Percentiles rank a stretch among this genome's conserved stretches.
Conservation (phyloP, 2,888 invertebrate genomes). For the Sesamia inferens region DNA sequence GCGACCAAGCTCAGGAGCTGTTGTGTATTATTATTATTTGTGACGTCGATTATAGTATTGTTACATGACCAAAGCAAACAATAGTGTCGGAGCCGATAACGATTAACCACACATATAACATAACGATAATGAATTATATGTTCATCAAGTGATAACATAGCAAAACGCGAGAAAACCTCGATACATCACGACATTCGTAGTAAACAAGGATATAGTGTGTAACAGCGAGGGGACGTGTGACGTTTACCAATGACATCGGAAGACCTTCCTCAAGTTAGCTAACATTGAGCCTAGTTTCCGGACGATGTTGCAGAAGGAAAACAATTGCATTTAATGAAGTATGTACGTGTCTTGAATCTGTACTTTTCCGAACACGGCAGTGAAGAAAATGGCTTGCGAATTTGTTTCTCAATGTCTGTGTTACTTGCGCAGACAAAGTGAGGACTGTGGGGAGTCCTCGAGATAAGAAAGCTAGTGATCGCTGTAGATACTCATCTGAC, state of each 20-base stretch:
- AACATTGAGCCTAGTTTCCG: conserved; percentile 19
- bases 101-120: conserved; percentile 18
- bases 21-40: not conserved
- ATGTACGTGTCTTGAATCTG: conserved; percentile 29
- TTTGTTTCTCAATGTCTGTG: not conserved
- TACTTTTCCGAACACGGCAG: not conserved
- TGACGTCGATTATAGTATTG: not conserved
- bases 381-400: not conserved
- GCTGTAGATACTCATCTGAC: not conserved
- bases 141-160: not conserved
- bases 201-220: not conserved
- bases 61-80: conserved; percentile 2
- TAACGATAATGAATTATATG: conserved; percentile 9
- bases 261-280: conserved; percentile 26
- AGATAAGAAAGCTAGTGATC: not conserved
- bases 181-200: conserved; percentile 2
- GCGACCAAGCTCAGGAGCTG: not conserved
- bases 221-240: not conserved
- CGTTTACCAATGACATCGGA: conserved; percentile 14
- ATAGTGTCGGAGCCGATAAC: conserved; percentile 3
- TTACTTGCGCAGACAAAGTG: not conserved
- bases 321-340: conserved; percentile 10
- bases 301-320: conserved; percentile 28
- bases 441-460: not conserved
- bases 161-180: not conserved